Evolutionary conservation across 37 sponge, comb jelly and placozoan species (phyloP), one percentile per base, ranked within the genome.

Genomic region (Beroe ovata): DNA sequence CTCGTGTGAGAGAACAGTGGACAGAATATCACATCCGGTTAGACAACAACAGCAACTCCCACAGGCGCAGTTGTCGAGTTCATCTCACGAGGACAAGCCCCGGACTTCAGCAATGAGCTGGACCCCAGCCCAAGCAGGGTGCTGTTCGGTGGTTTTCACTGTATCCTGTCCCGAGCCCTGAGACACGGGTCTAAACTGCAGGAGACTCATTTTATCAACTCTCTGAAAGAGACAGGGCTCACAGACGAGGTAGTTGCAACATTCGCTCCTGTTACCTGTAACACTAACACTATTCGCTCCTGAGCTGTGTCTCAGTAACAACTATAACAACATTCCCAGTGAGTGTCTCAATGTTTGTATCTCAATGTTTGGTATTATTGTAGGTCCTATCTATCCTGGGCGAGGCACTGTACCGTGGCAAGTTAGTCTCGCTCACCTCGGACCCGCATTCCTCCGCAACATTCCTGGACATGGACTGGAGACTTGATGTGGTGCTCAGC

Each of bases 161-260:
- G 69, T 16, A 30, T 66, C 8, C 18, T 66, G 8, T 3, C 16
- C 16, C 33, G 33, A 26, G 69, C 69, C 25, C 18, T 66, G 16
- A 34, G 69, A 6, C 69, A 66, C 69, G 8, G 18, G 6, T 34
- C 25, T 3, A 20, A 4, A 4, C 18, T 66, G 69, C 69, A 66
- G 8, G 18, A 66, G 34, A 66, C 2, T 16, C 25, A 25, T 4
- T 66, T 66, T 30, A 8, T 66, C 1, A 16, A 34, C 18, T 14
- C 18, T 30, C 69, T 66, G 8, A 66, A 66, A 18, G 69, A 66
- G 1, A 1, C 34, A 18, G 30, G 36, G 1, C 36, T 66, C 1
- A 6, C 69, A 29, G 69, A 66, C 69, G 32, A 66, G 69, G 69
- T 66, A n/a, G n/a, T n/a, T n/a, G n/a, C n/a, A n/a, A n/a, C n/a